Base-by-base conservation (phyloP, 2,797 vertebrate genomes). In the Scleropages formosus region DNA sequence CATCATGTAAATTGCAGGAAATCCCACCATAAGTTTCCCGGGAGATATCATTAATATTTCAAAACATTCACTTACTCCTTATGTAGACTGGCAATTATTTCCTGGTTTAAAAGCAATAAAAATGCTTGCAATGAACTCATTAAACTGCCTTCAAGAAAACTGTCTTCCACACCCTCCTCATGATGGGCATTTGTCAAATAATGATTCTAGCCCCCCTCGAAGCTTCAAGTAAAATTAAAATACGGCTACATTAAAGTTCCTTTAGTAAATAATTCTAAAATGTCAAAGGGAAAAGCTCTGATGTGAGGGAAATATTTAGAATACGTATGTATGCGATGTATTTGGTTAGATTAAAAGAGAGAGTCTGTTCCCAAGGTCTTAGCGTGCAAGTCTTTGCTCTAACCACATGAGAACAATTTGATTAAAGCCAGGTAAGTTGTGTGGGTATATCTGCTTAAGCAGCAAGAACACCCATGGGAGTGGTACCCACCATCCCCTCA, bases 181-280 rank as follows among this genome's bases (percentile, higher is more conserved):
- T 63, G 13, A 63, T 27, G 13, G 20, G 26, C 47, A 13, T 26
- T 47, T 51, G 66, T 20, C 66, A 69, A 18, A 39, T 15, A 69
- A 49, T 69, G 44, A 69, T 12, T 12, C 11, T 53, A 18, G 12
- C 46, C 56, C 8, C 39, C 53, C 22, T 53, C 24, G 22, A 27
- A 58, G 27, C 24, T 16, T 47, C 27, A 53, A 70, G 26, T 16
- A n/a, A 58, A 70, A 27, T 56, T 39, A 39, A 39, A 39, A 39
- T 39, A 31, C 39, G 31, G 31, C 31, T 2, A 39, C 31, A 39
- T 39, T 39, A 56, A 70, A 53, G n/a, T 16, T 49, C 24, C 24
- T 70, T 56, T 12, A 53, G 47, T 56, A 53, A 70, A 70, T 16
- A 16, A 53, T 56, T 70, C 51, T 56, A 58, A 51, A 70, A 58